Evolutionary conservation across 2,888 invertebrate species (phyloP), one percentile per base, ranked within the genome.

Genomic region (Epiblema foenella): DNA sequence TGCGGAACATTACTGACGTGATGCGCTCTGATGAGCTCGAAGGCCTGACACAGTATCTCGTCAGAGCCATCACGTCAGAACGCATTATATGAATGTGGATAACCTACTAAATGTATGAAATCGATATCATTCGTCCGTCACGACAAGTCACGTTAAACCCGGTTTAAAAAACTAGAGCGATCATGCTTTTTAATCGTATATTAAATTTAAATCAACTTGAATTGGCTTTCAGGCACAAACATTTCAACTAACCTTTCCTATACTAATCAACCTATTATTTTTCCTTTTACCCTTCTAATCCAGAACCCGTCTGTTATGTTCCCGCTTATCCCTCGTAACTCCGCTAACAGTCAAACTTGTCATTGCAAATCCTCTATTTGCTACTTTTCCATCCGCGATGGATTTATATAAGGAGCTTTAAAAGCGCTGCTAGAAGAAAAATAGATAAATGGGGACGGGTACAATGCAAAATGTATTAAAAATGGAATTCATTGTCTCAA

Each of bases 321-420:
- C 58, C 58, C 18, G 60, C 51, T 69, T 33, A 52, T 69, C 69
- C 58, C 46, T 39, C 5, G 42, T 49, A 64, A 57, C 39, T 39
- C 57, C 63, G 57, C 63, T 64, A 64, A 69, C 63, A 57, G 57
- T 52, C 64, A 58, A 65, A 65, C 58, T 69, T 69, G 69, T 64
- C 69, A 52, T 18, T 29, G 24, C 46, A 65, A 70, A 70, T 65
- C 52, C 52, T 18, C 24, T 42, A 49, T 64, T 64, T 51, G n/a
- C 9, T 54, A 46, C 59, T 46, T 46, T 69, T 57, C 54, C 24
- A 51, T 39, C 24, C 39, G 17, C 58, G 18, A n/a, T 56, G 66
- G 46, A 54, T 70, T 65, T 56, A 49, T 70, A 59, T 60, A 70
- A 70, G 58, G 24, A 65, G 70, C 70, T 70, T 65, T 65, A 20